Conservation (phyloP, 2,888 invertebrate species). For the Athetis lepigone region DNA sequence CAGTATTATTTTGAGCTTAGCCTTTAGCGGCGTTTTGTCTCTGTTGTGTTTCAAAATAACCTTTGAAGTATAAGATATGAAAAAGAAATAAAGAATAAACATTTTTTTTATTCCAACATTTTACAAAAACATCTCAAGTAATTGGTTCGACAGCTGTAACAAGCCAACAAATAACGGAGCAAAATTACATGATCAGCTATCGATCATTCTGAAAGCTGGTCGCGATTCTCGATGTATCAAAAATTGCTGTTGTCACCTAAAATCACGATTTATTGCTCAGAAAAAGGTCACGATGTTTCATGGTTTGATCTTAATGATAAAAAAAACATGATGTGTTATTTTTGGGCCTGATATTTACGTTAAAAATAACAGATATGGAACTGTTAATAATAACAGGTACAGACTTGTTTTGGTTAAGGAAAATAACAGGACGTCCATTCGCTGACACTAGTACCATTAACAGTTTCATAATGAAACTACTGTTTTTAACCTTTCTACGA, state of each 20-base stretch:
- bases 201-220: conserved; percentile 19
- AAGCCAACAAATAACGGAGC: background rate
- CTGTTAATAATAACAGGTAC: too few relatives aligned
- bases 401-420: too few relatives aligned
- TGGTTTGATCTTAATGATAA: conserved; percentile 32
- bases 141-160: background rate
- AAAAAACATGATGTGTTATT: conserved; percentile 21
- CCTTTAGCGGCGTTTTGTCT: background rate
- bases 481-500: too few relatives aligned
- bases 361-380: too few relatives aligned
- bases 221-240: conserved; percentile 36
- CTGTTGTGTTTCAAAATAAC: background rate
- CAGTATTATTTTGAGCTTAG: conserved; percentile 17
- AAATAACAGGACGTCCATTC: too few relatives aligned
- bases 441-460: too few relatives aligned
- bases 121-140: background rate
- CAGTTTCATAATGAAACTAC: too few relatives aligned
- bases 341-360: conserved; percentile 14
- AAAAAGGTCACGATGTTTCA: conserved; percentile 31
- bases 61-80: background rate
- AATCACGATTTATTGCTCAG: conserved; percentile 48
- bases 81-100: background rate
- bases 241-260: conserved; percentile 46
- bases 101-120: background rate
- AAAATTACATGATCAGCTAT: conserved; percentile 21